Percentiles rank a stretch among this genome's conserved stretches.
phyloP scores from a whole-genome alignment of 2,797 vertebrate species.

The Diglossa cyanea region DNA sequence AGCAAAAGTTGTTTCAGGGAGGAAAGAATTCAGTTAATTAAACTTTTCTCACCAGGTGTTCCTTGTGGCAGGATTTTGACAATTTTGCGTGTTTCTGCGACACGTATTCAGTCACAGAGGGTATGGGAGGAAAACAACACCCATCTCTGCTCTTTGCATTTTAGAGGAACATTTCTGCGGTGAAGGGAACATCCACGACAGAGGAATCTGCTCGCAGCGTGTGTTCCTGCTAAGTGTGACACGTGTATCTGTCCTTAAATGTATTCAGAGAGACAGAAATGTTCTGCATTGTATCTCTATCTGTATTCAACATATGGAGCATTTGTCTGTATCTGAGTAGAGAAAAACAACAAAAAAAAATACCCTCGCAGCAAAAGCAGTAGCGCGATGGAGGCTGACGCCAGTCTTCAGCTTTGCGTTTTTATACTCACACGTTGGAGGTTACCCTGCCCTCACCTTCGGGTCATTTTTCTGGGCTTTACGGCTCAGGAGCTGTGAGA shows the following conservation, averaged over 20 bases:
- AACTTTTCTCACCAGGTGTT: background rate
- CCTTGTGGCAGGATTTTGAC: background rate
- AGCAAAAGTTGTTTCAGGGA: background rate
- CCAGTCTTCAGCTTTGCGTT: background rate
- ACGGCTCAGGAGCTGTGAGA: background rate
- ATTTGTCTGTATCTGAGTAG: background rate
- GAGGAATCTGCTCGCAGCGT: background rate
- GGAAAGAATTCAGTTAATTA: background rate
- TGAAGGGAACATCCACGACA: background rate
- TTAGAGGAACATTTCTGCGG: background rate
- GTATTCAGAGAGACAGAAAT: background rate
- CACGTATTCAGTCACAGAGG: background rate
- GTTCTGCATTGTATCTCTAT: background rate
- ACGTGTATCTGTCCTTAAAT: background rate
- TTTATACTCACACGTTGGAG: background rate
- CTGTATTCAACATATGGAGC: conserved; percentile 5
- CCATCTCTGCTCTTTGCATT: background rate
- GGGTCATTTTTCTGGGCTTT: background rate
- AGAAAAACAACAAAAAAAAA: background rate
- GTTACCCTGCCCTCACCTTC: background rate
- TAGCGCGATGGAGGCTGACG: background rate
- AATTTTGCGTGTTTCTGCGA: accelerated
- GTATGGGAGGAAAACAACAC: background rate
- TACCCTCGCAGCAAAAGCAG: background rate
- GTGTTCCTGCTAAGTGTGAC: background rate